These are phyloP conservation scores for Drosophila sordidula DNA, from an alignment of 2,888 invertebrate genomes.

Conservation along the genomic window DNA sequence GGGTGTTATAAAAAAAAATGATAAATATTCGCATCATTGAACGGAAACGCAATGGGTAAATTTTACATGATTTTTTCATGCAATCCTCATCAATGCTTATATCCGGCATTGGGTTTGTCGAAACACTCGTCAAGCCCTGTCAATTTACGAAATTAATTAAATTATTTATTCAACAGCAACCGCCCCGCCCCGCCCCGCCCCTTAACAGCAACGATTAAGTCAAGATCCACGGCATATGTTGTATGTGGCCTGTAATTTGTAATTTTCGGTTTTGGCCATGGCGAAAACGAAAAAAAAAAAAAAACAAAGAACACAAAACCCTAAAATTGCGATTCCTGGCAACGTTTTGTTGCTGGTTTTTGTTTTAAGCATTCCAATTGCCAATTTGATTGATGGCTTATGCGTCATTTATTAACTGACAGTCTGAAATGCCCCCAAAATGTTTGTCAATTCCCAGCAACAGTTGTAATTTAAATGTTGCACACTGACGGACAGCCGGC, in stretches of 20 bases:
- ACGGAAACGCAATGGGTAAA: conserved; percentile 32
- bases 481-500: conserved; percentile 18
- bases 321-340: conserved; percentile 31
- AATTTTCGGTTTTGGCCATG: conserved; percentile 38
- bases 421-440: conserved; percentile 38
- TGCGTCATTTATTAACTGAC: conserved; percentile 55
- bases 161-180: conserved; percentile 67
- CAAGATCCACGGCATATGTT: conserved; percentile 22
- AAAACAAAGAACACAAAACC: background rate
- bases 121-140: conserved; percentile 51
- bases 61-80: conserved; percentile 38
- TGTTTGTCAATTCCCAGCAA: conserved; percentile 55
- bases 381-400: conserved; percentile 59
- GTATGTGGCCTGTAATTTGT: conserved; percentile 29
- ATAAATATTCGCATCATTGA: conserved; percentile 21
- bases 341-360: conserved; percentile 29
- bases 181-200: conserved; percentile 2
- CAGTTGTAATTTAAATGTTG: conserved; percentile 57
- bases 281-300: conserved; percentile 25
- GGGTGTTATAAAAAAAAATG: conserved; percentile 5
- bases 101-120: conserved; percentile 39
- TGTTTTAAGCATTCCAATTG: conserved; percentile 33
- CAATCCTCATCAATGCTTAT: conserved; percentile 23
- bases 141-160: conserved; percentile 74
- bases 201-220: conserved; percentile 16